A percentile compares a stretch with the other conserved stretches of the same genome.
Conservation (phyloP, 2,113 vertebrate genomes). For the Carlito syrichta region DNA sequence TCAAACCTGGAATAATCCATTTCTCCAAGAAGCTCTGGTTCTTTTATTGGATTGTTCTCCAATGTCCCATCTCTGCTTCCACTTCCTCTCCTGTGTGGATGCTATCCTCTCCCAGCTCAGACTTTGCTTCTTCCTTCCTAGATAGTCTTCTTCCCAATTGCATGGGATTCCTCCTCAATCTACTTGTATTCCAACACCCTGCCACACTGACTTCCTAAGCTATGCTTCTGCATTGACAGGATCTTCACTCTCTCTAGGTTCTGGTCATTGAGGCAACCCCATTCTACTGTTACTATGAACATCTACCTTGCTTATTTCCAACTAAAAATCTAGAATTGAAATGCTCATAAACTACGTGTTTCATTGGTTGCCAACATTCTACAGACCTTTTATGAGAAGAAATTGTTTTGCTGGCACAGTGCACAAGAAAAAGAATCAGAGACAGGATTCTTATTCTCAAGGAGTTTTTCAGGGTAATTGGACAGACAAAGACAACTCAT, state of each 20-base stretch:
- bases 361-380: not conserved
- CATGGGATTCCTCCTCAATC: too few relatives aligned
- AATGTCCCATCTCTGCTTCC: not conserved
- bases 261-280: not conserved
- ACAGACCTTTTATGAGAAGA: not conserved
- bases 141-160: not conserved
- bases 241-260: not conserved
- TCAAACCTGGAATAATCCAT: not conserved
- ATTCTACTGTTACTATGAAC: fast-evolving
- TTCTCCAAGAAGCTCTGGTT: not conserved
- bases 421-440: not conserved
- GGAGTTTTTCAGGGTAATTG: constrained; percentile 55
- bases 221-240: not conserved
- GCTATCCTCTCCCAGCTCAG: not conserved
- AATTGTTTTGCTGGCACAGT: not conserved
- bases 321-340: not conserved
- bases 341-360: not conserved
- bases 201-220: too few relatives aligned
- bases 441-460: constrained; percentile 49
- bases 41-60: not conserved
- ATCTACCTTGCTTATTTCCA: not conserved
- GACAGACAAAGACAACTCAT: constrained; percentile 55
- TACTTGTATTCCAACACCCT: not conserved
- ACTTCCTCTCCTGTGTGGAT: not conserved
- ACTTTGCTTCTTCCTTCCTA: not conserved